Percentiles rank a stretch among this genome's conserved stretches.
These are phyloP conservation scores for Lepidothrix coronata DNA, from an alignment of 2,113 vertebrate genomes.

Conservation along the genomic window DNA sequence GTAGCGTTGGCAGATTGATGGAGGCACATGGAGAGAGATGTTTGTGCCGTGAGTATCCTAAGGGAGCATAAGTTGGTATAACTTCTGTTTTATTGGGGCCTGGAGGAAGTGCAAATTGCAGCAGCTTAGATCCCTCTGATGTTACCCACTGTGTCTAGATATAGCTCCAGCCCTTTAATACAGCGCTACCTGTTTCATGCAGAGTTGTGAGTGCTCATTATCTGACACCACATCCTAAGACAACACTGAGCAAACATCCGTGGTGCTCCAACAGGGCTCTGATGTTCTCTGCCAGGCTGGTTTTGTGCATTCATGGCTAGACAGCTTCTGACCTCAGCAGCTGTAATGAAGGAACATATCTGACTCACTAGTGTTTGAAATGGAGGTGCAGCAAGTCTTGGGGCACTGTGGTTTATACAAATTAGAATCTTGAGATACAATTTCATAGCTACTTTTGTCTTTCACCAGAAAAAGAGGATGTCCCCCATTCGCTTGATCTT, in stretches of 20 bases:
- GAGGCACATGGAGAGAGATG: not conserved
- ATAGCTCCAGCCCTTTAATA: not conserved
- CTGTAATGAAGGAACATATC: not conserved
- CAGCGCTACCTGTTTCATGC: not conserved
- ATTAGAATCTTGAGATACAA: not conserved
- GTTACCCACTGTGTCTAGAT: not conserved
- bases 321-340: not conserved
- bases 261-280: not conserved
- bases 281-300: not conserved
- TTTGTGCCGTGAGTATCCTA: slow-evolving; percentile 22
- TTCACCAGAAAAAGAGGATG: not conserved
- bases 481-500: not conserved
- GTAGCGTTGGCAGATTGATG: not conserved
- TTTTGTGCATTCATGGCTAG: not conserved
- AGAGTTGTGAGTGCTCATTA: not conserved
- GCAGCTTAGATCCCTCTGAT: not conserved
- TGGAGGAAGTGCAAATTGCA: not conserved
- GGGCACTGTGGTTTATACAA: not conserved
- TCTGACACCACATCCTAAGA: not conserved
- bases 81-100: not conserved
- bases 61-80: not conserved
- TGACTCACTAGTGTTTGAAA: not conserved
- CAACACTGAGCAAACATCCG: not conserved
- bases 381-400: not conserved
- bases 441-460: not conserved